A percentile compares a stretch with the other conserved stretches of the same genome.
Evolutionary conservation across 2,797 vertebrate genomes (phyloP).

Genomic region (Mormyrops attenuatus): DNA sequence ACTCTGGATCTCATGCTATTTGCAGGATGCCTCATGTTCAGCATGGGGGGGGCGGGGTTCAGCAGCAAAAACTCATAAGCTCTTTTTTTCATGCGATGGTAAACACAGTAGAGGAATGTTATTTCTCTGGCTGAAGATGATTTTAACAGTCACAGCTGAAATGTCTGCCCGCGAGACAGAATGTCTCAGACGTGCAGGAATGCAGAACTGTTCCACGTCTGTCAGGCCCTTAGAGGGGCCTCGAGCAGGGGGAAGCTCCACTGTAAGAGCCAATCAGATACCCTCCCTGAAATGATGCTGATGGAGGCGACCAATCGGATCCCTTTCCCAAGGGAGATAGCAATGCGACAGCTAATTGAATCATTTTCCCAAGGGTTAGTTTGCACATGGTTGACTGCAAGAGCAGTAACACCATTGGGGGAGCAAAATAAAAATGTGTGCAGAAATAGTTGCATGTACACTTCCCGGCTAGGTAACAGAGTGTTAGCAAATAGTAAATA

Average conservation of each 20-base stretch:
- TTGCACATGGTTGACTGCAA: neutral
- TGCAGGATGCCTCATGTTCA: neutral
- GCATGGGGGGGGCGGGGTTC: neutral
- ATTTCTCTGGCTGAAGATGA: slow-evolving; percentile 37
- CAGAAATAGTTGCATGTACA: neutral
- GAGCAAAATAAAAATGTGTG: neutral
- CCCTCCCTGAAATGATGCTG: neutral
- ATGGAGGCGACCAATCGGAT: neutral
- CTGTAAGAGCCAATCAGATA: neutral
- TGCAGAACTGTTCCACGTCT: slow-evolving; percentile 20
- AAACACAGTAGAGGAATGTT: slow-evolving; percentile 31
- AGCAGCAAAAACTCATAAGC: slow-evolving; percentile 19
- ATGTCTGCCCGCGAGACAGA: slow-evolving; percentile 30
- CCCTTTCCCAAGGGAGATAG: neutral
- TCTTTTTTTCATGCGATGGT: slow-evolving; percentile 23
- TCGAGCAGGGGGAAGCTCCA: neutral
- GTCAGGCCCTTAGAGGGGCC: slow-evolving; percentile 4
- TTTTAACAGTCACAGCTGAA: slow-evolving; percentile 38
- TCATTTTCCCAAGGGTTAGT: neutral
- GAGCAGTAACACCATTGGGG: neutral
- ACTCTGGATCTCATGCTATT: neutral
- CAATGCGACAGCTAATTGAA: neutral
- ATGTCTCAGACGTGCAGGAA: slow-evolving; percentile 28
- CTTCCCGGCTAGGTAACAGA: neutral
- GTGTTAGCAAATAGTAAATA: neutral